These are phyloP conservation scores for Drosophila gunungcola DNA, from an alignment of 1,140 invertebrate species.

Conservation along the genomic window DNA sequence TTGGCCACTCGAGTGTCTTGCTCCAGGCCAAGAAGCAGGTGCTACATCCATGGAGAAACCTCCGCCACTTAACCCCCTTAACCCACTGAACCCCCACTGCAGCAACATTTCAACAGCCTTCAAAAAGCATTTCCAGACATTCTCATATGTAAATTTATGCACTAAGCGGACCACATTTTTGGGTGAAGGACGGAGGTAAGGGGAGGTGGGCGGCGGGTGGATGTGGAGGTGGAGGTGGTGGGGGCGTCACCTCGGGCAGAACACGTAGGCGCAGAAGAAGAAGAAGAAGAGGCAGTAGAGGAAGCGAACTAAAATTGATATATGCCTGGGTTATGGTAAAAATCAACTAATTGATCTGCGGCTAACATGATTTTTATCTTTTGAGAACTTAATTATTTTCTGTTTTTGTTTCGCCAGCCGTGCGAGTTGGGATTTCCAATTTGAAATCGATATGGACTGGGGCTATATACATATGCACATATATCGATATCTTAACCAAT, in stretches of 20 bases:
- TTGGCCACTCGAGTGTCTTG: slow-evolving; percentile 34
- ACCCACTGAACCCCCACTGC: slow-evolving; percentile 38
- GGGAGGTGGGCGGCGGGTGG: slow-evolving; percentile 11
- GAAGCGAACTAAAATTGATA: slow-evolving; percentile 68
- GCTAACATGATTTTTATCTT: slow-evolving; percentile 84
- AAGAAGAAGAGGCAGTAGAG: slow-evolving; percentile 17
- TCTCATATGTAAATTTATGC: slow-evolving; percentile 82
- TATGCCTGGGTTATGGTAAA: slow-evolving; percentile 67
- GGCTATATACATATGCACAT: slow-evolving; percentile 22
- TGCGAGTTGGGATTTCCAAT: slow-evolving; percentile 59
- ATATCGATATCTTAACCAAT: slow-evolving; percentile 47
- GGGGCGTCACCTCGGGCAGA: slow-evolving; percentile 37
- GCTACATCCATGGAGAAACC: slow-evolving; percentile 42
- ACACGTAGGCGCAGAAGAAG: slow-evolving; percentile 24
- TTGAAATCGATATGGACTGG: slow-evolving; percentile 64
- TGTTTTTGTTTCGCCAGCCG: slow-evolving; percentile 54
- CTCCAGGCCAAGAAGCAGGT: slow-evolving; percentile 42
- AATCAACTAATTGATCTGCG: slow-evolving; percentile 83
- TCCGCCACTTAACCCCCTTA: slow-evolving; percentile 8
- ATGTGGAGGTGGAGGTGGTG: slow-evolving; percentile 1
- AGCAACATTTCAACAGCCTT: slow-evolving; percentile 80
- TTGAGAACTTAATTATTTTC: slow-evolving; percentile 84
- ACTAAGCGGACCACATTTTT: slow-evolving; percentile 37
- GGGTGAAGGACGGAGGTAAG: slow-evolving; percentile 3
- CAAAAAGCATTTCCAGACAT: slow-evolving; percentile 78